A percentile compares a stretch with the other conserved stretches of the same genome.
phyloP scores from a whole-genome alignment of 2,113 vertebrate genomes.

The Odontesthes bonariensis region DNA sequence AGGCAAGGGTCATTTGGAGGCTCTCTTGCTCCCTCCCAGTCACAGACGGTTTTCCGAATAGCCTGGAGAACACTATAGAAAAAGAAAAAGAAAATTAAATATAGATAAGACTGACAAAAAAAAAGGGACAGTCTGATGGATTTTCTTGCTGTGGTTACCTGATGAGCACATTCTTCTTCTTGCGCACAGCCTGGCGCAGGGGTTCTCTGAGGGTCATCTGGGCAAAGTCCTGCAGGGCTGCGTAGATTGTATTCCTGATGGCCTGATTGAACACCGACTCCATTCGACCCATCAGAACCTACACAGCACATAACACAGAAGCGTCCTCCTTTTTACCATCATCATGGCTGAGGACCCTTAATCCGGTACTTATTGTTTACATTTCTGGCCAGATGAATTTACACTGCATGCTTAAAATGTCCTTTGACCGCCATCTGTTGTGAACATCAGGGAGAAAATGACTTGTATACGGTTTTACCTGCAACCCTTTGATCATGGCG shows the following conservation, averaged over 20 bases:
- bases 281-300: slow-evolving; percentile 98
- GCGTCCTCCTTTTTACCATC: not conserved
- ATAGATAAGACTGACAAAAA: not conserved
- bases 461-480: slow-evolving; percentile 68
- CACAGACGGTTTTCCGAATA: slow-evolving; percentile 97
- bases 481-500: slow-evolving; percentile 99
- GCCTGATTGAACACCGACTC: slow-evolving; percentile 99
- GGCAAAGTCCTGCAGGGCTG: slow-evolving; percentile 97
- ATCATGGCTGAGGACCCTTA: not conserved
- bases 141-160: slow-evolving; percentile 80
- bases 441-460: not conserved
- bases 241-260: slow-evolving; percentile 98
- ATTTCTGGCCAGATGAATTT: not conserved
- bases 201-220: slow-evolving; percentile 96
- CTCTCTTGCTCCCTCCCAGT: slow-evolving; percentile 97
- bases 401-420: not conserved
- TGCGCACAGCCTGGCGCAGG: slow-evolving; percentile 94
- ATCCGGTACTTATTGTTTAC: not conserved
- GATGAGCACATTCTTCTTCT: slow-evolving; percentile 98
- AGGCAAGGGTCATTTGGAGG: slow-evolving; percentile 98
- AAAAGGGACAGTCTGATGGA: not conserved
- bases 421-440: not conserved
- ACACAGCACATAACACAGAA: slow-evolving; percentile 4
- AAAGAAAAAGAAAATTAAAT: not conserved
- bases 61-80: slow-evolving; percentile 93